Evolutionary conservation across 2,797 vertebrate species (phyloP).

Genomic region (Sebastes baramenuke): DNA sequence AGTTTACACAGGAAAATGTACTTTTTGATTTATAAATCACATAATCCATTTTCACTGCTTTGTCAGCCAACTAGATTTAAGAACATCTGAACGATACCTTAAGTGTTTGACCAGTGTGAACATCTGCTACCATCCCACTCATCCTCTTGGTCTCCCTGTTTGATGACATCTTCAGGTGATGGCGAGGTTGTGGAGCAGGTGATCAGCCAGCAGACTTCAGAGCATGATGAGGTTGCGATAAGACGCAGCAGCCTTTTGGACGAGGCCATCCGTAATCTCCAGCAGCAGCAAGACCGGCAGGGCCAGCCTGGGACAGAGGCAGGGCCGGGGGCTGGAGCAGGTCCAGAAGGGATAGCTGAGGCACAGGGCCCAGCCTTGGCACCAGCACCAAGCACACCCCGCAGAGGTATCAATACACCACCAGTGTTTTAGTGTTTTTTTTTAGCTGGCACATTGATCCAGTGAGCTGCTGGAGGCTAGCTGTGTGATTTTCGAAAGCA

Average conservation of each 20-base stretch:
- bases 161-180: slow-evolving; percentile 82
- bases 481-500: background rate
- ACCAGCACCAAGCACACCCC: slow-evolving; percentile 83
- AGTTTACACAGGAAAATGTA: background rate
- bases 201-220: slow-evolving; percentile 92
- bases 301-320: slow-evolving; percentile 56
- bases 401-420: slow-evolving; percentile 85
- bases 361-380: slow-evolving; percentile 57
- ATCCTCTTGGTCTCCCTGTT: background rate
- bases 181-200: slow-evolving; percentile 98
- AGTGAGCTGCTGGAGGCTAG: background rate
- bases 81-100: background rate
- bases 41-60: background rate
- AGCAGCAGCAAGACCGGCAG: slow-evolving; percentile 87
- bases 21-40: background rate
- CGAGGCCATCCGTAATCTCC: slow-evolving; percentile 90
- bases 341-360: slow-evolving; percentile 57
- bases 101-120: background rate
- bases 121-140: background rate
- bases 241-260: slow-evolving; percentile 87
- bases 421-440: background rate
- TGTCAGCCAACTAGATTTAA: background rate
- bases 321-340: slow-evolving; percentile 45
- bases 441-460: background rate
- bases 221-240: slow-evolving; percentile 84